Base-by-base conservation (phyloP, 2,888 invertebrate genomes). In the Tachina fera region DNA sequence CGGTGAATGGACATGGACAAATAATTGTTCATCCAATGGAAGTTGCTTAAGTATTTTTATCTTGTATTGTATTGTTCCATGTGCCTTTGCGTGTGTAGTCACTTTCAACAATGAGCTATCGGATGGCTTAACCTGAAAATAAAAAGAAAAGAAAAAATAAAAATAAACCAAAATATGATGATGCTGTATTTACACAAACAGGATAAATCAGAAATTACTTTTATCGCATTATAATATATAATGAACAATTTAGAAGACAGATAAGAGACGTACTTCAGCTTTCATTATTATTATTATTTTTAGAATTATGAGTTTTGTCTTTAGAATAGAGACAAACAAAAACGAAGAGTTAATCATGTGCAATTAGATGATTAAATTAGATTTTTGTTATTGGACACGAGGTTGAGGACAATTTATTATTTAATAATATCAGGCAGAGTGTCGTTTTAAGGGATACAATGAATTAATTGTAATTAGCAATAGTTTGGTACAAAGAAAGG, bases 71-170 rank as follows among this genome's bases (percentile, higher is more conserved):
- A 90, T 82, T 49, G 90, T 83, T 68, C 92, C 92, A 76, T 91
- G 91, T 22, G 90, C 84, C 86, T 93, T 92, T 71, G 90, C 89
- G 72, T 91, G 88, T 70, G 89, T 88, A 45, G 89, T 89, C 49
- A 93, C 88, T 87, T 89, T 87, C 71, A 93, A 87, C 84, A 90
- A 88, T 77, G 90, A 90, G 70, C 89, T 68, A 89, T 93, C 90
- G n/a, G 93, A 93, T 87, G 93, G 86, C 88, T 90, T 91, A 13
- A 93, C 91, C 92, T 93, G 88, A 53, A 88, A 82, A 87, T 84
- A 60, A 53, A 71, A 31, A 1, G 31, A 16, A 41, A 14, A 14
- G 6, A 56, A 53, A 45, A 31, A 31, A 6, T 41, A 51, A 68
- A 61, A 56, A 63, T 47, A 61, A 77, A 53, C 10, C 13, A 14